Evolutionary conservation across 2,888 invertebrate species (phyloP).

Genomic region (Pasiphila rectangulata): DNA sequence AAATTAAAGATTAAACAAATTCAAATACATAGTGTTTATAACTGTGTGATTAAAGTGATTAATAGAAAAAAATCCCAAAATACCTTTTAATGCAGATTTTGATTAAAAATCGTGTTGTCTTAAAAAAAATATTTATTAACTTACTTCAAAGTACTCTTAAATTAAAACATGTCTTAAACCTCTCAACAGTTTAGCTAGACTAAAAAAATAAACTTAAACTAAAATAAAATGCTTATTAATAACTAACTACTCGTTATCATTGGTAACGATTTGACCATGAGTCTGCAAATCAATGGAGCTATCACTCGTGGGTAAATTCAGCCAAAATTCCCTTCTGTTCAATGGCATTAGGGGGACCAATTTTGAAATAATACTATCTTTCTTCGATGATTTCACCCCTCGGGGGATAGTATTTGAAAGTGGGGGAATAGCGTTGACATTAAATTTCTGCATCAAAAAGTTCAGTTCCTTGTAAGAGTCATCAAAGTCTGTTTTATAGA

Average conservation of each 20-base stretch:
- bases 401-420: constrained; percentile 7
- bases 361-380: constrained; percentile 7
- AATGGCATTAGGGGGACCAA: constrained; percentile 13
- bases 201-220: background rate
- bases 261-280: constrained; percentile 8
- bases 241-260: constrained; percentile 4
- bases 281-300: constrained; percentile 1
- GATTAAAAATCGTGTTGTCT: background rate
- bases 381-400: constrained; percentile 1
- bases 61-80: background rate
- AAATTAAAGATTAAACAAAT: background rate
- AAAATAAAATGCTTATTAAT: constrained; percentile 2
- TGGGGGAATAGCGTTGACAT: constrained; percentile 16
- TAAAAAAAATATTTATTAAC: background rate
- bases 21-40: background rate
- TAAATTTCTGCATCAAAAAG: background rate
- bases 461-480: background rate
- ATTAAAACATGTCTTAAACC: background rate
- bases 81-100: background rate
- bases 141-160: background rate
- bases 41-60: too few species aligned
- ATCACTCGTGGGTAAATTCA: constrained; percentile 11
- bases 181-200: background rate
- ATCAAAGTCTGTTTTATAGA: background rate
- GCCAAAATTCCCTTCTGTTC: constrained; percentile 14